These are phyloP conservation scores for Limnephilus auricula DNA, from an alignment of 2,888 invertebrate genomes.

Conservation along the genomic window DNA sequence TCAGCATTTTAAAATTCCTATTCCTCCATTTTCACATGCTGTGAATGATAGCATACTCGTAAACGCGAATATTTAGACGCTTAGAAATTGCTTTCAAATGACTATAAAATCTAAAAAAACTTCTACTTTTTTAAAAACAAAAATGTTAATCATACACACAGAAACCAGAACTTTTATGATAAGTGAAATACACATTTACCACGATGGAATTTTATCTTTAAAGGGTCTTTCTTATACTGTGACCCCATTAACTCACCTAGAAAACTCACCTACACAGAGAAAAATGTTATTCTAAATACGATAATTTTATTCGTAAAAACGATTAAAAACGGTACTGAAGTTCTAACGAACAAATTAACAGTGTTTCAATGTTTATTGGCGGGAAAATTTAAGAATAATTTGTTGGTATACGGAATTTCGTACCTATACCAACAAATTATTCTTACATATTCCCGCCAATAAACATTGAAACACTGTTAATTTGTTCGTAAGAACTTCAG, in stretches of 20 bases:
- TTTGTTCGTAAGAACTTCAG: too few species aligned
- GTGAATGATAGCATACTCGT: too few species aligned
- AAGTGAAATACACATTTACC: slow-evolving; percentile 6
- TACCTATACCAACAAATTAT: too few species aligned
- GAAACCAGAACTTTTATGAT: slow-evolving; percentile 20
- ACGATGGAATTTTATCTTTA: slow-evolving; percentile 31
- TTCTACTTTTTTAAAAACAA: neutral
- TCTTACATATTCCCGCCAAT: too few species aligned
- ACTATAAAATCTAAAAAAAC: neutral
- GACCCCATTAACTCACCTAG: slow-evolving; percentile 3
- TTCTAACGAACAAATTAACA: too few species aligned
- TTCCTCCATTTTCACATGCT: neutral
- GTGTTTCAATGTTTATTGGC: too few species aligned
- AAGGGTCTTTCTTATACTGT: slow-evolving; percentile 27
- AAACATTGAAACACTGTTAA: too few species aligned
- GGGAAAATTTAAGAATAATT: too few species aligned
- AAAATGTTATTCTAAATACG: too few species aligned
- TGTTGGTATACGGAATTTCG: too few species aligned
- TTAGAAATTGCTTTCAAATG: neutral
- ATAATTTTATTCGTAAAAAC: too few species aligned
- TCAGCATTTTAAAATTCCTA: neutral
- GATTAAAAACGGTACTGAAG: too few species aligned
- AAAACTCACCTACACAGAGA: neutral
- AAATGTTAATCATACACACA: slow-evolving; percentile 5
- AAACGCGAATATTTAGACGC: neutral